These are phyloP conservation scores for Palythoa grandiflora DNA, from an alignment of 92 coral and sea anemone species.

Conservation along the genomic window DNA sequence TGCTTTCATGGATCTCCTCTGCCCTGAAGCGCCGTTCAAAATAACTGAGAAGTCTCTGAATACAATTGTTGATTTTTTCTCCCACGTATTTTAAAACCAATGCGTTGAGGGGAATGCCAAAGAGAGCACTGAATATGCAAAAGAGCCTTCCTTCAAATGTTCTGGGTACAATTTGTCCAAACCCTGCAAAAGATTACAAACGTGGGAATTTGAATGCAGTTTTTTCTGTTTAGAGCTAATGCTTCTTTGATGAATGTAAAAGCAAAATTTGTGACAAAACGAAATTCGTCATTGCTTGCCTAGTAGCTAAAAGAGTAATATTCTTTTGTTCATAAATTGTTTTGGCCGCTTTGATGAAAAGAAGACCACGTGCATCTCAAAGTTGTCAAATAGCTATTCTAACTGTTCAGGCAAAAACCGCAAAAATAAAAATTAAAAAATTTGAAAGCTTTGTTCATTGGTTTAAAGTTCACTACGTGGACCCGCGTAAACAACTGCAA, in stretches of 20 bases:
- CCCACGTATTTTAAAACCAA: constrained; percentile 85
- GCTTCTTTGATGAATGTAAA: not conserved
- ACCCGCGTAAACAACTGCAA: too few relatives aligned
- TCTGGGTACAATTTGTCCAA: constrained; percentile 87
- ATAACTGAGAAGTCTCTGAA: constrained; percentile 47
- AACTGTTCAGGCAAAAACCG: too few relatives aligned
- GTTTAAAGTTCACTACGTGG: too few relatives aligned
- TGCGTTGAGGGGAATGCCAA: constrained; percentile 87
- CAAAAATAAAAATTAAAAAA: too few relatives aligned
- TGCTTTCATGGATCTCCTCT: constrained; percentile 41
- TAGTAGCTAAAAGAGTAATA: too few relatives aligned
- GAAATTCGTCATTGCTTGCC: not conserved
- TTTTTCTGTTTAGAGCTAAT: not conserved
- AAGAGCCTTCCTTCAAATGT: constrained; percentile 86
- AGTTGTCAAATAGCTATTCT: too few relatives aligned
- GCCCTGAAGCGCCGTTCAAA: constrained; percentile 52
- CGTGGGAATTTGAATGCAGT: not conserved
- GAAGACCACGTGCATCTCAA: too few relatives aligned
- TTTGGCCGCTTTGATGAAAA: too few relatives aligned
- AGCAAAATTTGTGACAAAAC: not conserved
- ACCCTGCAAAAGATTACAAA: constrained; percentile 56
- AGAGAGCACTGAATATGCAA: constrained; percentile 79
- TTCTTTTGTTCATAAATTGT: too few relatives aligned
- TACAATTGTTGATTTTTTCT: constrained; percentile 63
- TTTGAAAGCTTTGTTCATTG: too few relatives aligned